Evolutionary conservation across 2,888 invertebrate genomes (phyloP).

Genomic region (Adelognathus sp.): DNA sequence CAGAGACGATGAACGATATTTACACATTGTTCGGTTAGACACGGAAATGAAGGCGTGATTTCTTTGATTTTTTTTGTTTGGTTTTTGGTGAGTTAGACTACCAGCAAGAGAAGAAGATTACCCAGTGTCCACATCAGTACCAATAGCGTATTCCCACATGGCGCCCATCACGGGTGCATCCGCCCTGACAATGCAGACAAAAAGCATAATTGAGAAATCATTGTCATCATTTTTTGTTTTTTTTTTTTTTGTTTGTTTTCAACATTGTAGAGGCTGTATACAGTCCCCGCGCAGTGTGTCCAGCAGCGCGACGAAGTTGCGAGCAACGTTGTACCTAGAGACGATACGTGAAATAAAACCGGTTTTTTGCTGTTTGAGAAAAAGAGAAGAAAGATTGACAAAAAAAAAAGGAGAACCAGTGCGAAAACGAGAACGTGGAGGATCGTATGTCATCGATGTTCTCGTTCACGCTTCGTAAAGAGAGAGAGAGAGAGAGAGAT

Average conservation of each 20-base stretch:
- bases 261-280: background rate
- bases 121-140: constrained; percentile 89
- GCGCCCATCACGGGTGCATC: constrained; percentile 99
- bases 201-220: constrained; percentile 48
- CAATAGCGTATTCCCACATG: constrained; percentile 94
- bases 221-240: background rate
- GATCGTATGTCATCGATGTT: constrained; percentile 14
- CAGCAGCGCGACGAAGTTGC: constrained; percentile 1
- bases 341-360: constrained; percentile 4
- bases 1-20: constrained; percentile 42
- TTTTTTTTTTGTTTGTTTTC: too few relatives aligned
- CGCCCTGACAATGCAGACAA: constrained; percentile 86
- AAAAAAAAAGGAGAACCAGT: background rate
- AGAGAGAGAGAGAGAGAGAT: background rate
- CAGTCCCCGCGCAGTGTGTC: background rate
- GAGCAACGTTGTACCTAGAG: constrained; percentile 17
- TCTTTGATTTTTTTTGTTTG: constrained; percentile 3
- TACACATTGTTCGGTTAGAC: constrained; percentile 38
- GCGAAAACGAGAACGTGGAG: constrained; percentile 34
- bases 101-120: constrained; percentile 81
- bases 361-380: background rate
- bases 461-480: background rate
- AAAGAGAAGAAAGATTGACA: background rate
- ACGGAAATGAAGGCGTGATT: constrained; percentile 4
- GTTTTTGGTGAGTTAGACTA: background rate